These are phyloP conservation scores for Eilema griseolum DNA, from an alignment of 2,888 invertebrate species.

Conservation along the genomic window DNA sequence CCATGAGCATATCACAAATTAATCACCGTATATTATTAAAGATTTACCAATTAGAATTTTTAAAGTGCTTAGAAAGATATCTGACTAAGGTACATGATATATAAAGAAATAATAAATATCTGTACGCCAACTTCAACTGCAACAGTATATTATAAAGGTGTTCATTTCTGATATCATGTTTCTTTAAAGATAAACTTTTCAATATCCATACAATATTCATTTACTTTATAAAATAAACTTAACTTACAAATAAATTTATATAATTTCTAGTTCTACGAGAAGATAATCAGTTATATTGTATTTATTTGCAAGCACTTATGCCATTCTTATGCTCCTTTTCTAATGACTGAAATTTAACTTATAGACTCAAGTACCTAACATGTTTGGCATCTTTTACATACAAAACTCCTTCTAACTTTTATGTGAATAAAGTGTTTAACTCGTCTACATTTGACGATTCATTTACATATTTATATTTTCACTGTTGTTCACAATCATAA, in stretches of 20 bases:
- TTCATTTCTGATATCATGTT: constrained; percentile 1
- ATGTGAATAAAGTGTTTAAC: constrained; percentile 49
- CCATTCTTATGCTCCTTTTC: constrained; percentile 55
- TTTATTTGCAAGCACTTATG: constrained; percentile 39
- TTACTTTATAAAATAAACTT: constrained; percentile 28
- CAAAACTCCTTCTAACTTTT: constrained; percentile 47
- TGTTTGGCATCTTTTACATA: constrained; percentile 44
- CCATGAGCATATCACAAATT: not conserved
- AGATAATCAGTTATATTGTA: constrained; percentile 29
- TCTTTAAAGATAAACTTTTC: not conserved
- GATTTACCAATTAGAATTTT: not conserved
- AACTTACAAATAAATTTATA: constrained; percentile 15
- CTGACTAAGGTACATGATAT: not conserved
- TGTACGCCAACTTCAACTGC: not conserved
- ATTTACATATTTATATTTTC: constrained; percentile 58
- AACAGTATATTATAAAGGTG: not conserved
- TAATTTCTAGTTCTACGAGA: constrained; percentile 30
- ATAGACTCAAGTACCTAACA: constrained; percentile 40
- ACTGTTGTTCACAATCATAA: constrained; percentile 36
- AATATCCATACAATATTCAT: not conserved
- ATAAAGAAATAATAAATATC: not conserved
- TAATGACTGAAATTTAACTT: constrained; percentile 53
- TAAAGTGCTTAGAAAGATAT: not conserved
- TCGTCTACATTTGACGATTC: constrained; percentile 54
- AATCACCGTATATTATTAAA: not conserved